Conservation (phyloP, 2,113 vertebrate species). For the Indicator indicator region DNA sequence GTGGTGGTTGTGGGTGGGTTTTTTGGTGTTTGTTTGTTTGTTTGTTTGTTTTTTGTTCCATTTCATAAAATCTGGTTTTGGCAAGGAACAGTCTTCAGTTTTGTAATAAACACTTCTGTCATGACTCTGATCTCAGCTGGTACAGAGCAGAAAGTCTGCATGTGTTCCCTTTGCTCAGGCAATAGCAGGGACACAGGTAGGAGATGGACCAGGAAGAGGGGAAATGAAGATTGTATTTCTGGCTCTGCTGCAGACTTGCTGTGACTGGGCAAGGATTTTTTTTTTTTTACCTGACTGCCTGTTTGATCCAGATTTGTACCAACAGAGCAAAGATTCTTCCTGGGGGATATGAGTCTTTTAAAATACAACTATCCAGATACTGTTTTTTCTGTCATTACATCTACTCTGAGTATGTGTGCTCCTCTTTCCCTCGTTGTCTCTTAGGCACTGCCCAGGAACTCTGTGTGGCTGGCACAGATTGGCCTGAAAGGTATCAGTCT, state of each 20-base stretch:
- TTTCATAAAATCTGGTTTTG: not conserved
- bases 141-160: not conserved
- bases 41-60: not conserved
- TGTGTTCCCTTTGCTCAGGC: not conserved
- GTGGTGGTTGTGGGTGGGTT: no score
- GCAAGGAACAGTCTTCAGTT: not conserved
- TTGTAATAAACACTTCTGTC: not conserved
- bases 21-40: not conserved
- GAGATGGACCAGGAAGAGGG: not conserved
- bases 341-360: not conserved
- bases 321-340: not conserved
- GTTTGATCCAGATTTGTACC: not conserved
- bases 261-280: not conserved
- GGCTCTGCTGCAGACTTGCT: not conserved
- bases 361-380: no score
- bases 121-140: not conserved
- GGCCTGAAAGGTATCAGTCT: not conserved
- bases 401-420: accelerated
- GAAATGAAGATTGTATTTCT: not conserved
- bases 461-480: not conserved
- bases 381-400: not conserved
- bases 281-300: not conserved
- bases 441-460: not conserved
- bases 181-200: not conserved
- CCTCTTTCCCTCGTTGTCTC: not conserved